Base-by-base conservation (phyloP, 2,888 invertebrate species). In the Chaetoderma sp. region DNA sequence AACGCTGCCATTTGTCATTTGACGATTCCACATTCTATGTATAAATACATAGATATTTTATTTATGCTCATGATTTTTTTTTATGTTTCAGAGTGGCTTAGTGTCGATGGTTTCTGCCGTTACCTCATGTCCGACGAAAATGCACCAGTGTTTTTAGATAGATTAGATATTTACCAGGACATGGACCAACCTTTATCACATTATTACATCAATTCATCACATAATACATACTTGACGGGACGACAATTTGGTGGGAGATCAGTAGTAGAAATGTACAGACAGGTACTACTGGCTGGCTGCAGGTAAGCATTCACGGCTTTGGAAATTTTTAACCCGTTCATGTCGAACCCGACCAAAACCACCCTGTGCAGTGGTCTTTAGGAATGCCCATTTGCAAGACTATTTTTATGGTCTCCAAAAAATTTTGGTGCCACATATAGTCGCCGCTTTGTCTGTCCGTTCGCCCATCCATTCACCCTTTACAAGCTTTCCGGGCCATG, bases 61-160 rank as follows among this genome's bases (percentile, higher is more conserved):
- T n/a, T n/a, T n/a, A n/a, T n/a, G n/a, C n/a, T n/a, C n/a, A n/a
- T n/a, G n/a, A n/a, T n/a, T n/a, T n/a, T n/a, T 10, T 59, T 54
- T 63, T 10, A 56, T 42, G 63, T 65, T 33, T 10, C 74, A 86
- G 85, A 81, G 39, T 78, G 80, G 76, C 89, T 98, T 74, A 94
- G 94, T 67, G 93, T 97, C 87, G 98, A 98, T 87, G 98, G 98
- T 39, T 91, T 99, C 77, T 96, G 98, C 87, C 92, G 98, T 67
- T 99, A 98, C 89, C 90, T 99, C 74, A 99, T 99, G 97, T 98
- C 98, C 0, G 99, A 99, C 87, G 99, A 99, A 88, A 99, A 99
- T 88, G 97, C 98, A 0, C 98, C 99, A 0, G 98, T 99, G 71
- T 99, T 99, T 88, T 90, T 99, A 75, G 99, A 99, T 88, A 91